Evolutionary conservation across 2,113 vertebrate species (phyloP).

Genomic region (Mirza zaza): DNA sequence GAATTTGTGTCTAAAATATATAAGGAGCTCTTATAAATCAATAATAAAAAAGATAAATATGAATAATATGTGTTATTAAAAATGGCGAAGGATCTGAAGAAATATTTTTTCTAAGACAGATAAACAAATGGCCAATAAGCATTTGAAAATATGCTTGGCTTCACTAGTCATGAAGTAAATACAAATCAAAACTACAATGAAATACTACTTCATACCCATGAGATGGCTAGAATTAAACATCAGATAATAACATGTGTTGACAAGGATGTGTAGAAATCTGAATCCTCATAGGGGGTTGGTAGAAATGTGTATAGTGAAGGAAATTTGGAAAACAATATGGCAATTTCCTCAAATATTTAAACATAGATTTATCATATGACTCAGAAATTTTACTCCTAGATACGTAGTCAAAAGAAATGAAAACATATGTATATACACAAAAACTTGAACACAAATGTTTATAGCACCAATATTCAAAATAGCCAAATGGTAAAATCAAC

Average conservation of each 20-base stretch:
- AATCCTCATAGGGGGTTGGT: neutral
- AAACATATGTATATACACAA: neutral
- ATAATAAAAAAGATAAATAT: neutral
- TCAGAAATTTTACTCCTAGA: neutral
- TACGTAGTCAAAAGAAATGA: neutral
- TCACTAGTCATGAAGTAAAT: neutral
- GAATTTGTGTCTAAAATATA: neutral
- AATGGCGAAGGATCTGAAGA: neutral
- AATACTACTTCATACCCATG: neutral
- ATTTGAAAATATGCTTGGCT: neutral
- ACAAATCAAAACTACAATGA: neutral
- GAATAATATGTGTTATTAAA: neutral
- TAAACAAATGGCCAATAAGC: neutral
- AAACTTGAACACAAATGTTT: neutral
- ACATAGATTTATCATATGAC: neutral
- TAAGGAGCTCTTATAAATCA: neutral
- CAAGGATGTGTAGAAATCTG: neutral
- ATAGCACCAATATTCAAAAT: neutral
- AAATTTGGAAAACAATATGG: neutral
- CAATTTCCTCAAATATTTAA: neutral
- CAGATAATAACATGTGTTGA: neutral
- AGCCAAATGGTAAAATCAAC: neutral
- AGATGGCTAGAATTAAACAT: neutral
- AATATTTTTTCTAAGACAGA: neutral
- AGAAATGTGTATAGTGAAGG: neutral